Evolutionary conservation across 1,140 invertebrate genomes (phyloP).

Genomic region (Coenobita brevimanus): DNA sequence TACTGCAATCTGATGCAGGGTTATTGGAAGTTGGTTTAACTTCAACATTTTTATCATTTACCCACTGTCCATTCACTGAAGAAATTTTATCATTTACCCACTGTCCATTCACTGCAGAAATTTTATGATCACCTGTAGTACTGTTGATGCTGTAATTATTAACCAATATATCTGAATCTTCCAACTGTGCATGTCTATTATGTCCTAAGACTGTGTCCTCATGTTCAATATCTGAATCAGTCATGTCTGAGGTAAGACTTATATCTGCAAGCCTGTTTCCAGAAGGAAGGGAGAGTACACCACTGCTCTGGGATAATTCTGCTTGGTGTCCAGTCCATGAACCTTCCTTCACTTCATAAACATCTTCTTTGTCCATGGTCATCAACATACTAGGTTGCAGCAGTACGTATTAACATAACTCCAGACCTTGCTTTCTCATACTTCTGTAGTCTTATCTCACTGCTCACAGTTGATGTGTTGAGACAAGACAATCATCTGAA

Average conservation of each 20-base stretch:
- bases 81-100: too few species aligned
- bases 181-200: not conserved
- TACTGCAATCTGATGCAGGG: not conserved
- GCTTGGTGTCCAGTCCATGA: not conserved
- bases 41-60: too few species aligned
- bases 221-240: constrained; percentile 36
- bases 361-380: constrained; percentile 10
- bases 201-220: not conserved
- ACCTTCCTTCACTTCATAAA: constrained; percentile 11
- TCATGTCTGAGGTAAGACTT: constrained; percentile 29
- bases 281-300: constrained; percentile 31
- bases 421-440: too few species aligned
- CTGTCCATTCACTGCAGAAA: too few species aligned
- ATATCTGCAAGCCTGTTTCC: constrained; percentile 26
- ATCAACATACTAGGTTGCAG: too few species aligned
- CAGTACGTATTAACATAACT: too few species aligned
- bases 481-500: too few species aligned
- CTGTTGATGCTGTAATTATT: not conserved
- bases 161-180: not conserved
- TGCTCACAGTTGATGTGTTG: too few species aligned
- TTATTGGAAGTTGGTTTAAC: too few species aligned
- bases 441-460: too few species aligned
- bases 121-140: not conserved
- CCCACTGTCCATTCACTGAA: too few species aligned
- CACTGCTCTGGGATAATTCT: constrained; percentile 32